Percentiles rank a stretch among this genome's conserved stretches.
Evolutionary conservation across 2,888 invertebrate genomes (phyloP).

Genomic region (Tipula unca): DNA sequence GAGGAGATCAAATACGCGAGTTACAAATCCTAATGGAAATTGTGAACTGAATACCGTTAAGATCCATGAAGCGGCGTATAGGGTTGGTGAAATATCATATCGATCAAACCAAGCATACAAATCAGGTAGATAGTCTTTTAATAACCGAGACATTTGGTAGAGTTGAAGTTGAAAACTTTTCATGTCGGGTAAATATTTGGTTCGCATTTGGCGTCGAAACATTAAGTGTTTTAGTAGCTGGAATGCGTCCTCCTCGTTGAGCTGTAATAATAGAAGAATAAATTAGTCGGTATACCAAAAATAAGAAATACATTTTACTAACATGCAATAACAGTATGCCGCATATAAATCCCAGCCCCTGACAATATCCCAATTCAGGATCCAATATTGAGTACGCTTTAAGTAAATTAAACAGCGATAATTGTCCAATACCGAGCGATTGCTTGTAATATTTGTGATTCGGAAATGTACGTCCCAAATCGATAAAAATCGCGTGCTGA

Average conservation of each 20-base stretch:
- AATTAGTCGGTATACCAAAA: slow-evolving; percentile 15
- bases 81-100: slow-evolving; percentile 85
- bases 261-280: slow-evolving; percentile 50
- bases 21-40: slow-evolving; percentile 91
- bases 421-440: slow-evolving; percentile 84
- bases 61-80: slow-evolving; percentile 97
- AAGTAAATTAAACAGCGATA: slow-evolving; percentile 86
- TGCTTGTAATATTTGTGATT: slow-evolving; percentile 89
- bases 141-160: slow-evolving; percentile 85
- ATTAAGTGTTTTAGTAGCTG: slow-evolving; percentile 80
- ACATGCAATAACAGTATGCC: slow-evolving; percentile 89
- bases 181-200: slow-evolving; percentile 92
- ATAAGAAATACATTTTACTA: slow-evolving; percentile 40
- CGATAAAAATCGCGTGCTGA: slow-evolving; percentile 94
- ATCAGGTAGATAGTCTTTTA: slow-evolving; percentile 80
- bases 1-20: slow-evolving; percentile 84
- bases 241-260: slow-evolving; percentile 88
- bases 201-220: slow-evolving; percentile 79
- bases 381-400: slow-evolving; percentile 94
- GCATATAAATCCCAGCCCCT: slow-evolving; percentile 93
- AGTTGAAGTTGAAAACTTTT: slow-evolving; percentile 80
- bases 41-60: slow-evolving; percentile 93
- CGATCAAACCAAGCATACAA: slow-evolving; percentile 78
- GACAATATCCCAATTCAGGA: slow-evolving; percentile 92
- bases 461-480: slow-evolving; percentile 82